Evolutionary conservation across 2,888 invertebrate species (phyloP), one percentile per base, ranked within the genome.

Genomic region (Hipparchia semele): DNA sequence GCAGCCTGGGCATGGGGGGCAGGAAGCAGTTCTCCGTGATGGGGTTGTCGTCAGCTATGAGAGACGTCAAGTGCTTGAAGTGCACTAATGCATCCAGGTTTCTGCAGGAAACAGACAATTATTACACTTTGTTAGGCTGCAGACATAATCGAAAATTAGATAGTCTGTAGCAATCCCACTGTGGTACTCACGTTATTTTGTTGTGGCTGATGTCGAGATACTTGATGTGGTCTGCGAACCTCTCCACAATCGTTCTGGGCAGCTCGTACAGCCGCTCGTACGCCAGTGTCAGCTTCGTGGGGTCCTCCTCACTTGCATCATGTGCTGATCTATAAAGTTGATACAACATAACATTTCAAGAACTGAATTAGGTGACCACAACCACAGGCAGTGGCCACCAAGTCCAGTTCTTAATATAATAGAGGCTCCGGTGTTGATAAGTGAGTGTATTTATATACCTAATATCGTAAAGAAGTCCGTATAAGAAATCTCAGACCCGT

Each of bases 1-100:
- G 96, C 33, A 98, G 87, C 79, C 95, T 95, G 0, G 96, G 96
- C 86, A 97, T 87, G 59, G 94, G 94, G 0, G 98, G 98, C 66
- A 98, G 94, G 12, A 94, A 90, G 54, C 96, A 96, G 69, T 95
- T 95, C 61, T 96, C 96, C 49, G 95, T 95, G 73, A 97, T 95
- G 2, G 94, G 94, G 84, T 98, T 98, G 80, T 96, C 96, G 87
- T 98, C 98, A 78, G 97, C 94, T 79, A 98, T 97, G 12, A 98
- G 87, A 0, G 97, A 97, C 9, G 96, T 96, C 72, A 98, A 87
- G 73, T 95, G 94, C 73, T 95, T 96, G 87, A 98, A 97, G 81
- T 96, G 95, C 3, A 95, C 94, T 56, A 98, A 86, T 81, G 96
- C 96, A 76, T 96, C 95, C 70, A 98, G 89, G 86, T 96, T 96